phyloP scores from a whole-genome alignment of 2,888 invertebrate genomes.

The Drosophila koepferae region DNA sequence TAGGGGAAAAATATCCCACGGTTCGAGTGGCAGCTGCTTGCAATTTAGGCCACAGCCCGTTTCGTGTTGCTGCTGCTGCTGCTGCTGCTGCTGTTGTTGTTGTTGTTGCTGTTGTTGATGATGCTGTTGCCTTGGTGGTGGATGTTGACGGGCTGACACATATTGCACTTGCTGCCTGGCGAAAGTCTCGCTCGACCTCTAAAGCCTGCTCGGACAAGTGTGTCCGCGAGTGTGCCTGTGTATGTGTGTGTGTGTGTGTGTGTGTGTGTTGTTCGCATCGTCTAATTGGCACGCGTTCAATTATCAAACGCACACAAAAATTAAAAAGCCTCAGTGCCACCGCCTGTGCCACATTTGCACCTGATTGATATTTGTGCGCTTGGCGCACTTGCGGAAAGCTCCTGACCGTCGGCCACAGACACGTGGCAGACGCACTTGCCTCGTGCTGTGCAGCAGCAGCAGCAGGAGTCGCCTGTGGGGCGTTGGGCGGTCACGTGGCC shows the following conservation, averaged over 20 bases:
- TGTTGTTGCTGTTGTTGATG: slow-evolving; percentile 42
- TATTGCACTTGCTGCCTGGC: slow-evolving; percentile 74
- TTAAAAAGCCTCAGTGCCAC: not conserved
- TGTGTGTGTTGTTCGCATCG: slow-evolving; percentile 20
- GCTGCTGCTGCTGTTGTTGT: slow-evolving; percentile 14
- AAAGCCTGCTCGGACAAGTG: slow-evolving; percentile 49
- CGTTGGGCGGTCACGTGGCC: slow-evolving; percentile 69
- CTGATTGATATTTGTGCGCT: slow-evolving; percentile 44
- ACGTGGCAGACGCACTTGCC: slow-evolving; percentile 49
- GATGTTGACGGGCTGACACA: slow-evolving; percentile 62
- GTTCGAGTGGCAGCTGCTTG: slow-evolving; percentile 84
- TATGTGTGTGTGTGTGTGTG: not conserved
- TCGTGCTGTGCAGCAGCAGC: slow-evolving; percentile 30
- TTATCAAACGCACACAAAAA: slow-evolving; percentile 41
- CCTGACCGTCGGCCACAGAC: slow-evolving; percentile 25
- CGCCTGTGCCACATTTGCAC: slow-evolving; percentile 37
- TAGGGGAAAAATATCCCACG: slow-evolving; percentile 83
- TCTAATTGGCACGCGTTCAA: slow-evolving; percentile 70
- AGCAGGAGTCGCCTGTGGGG: slow-evolving; percentile 23
- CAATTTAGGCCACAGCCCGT: slow-evolving; percentile 81
- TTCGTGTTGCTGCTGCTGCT: slow-evolving; percentile 52
- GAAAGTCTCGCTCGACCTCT: slow-evolving; percentile 57
- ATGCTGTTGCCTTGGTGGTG: slow-evolving; percentile 39
- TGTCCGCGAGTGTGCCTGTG: not conserved
- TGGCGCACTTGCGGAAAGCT: slow-evolving; percentile 46